These are phyloP conservation scores for Pangasianodon hypophthalmus DNA, from an alignment of 2,113 vertebrate species.

Conservation along the genomic window DNA sequence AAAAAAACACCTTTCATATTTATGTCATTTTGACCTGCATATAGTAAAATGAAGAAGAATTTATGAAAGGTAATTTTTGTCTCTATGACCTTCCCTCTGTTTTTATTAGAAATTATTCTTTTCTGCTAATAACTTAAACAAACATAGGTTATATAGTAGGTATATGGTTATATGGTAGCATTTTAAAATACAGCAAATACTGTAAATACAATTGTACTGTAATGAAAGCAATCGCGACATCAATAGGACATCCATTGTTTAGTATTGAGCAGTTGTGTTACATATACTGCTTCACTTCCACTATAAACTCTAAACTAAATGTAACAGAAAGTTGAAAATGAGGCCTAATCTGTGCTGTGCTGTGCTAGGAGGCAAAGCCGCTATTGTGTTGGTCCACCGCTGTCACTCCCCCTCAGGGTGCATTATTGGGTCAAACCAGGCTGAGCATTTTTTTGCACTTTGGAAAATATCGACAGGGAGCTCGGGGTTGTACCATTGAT, in stretches of 20 bases:
- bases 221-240: background rate
- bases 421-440: constrained; percentile 71
- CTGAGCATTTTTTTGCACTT: constrained; percentile 73
- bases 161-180: background rate
- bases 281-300: background rate
- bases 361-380: constrained; percentile 26
- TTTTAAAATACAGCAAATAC: background rate
- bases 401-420: constrained; percentile 48
- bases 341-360: constrained; percentile 33
- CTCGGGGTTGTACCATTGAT: constrained; percentile 74
- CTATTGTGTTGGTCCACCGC: constrained; percentile 45
- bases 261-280: background rate
- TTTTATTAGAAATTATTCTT: background rate
- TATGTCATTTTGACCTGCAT: background rate
- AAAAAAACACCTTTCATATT: background rate
- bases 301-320: constrained; percentile 8
- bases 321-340: constrained; percentile 44
- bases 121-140: background rate
- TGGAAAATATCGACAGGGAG: constrained; percentile 75
- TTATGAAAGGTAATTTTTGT: background rate
- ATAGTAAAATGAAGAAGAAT: background rate
- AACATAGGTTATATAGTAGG: no score
- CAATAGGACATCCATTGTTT: background rate
- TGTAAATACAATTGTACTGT: background rate
- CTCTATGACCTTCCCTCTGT: background rate